Conservation (phyloP, 1,140 invertebrate species). For the Drosophila sp. region DNA sequence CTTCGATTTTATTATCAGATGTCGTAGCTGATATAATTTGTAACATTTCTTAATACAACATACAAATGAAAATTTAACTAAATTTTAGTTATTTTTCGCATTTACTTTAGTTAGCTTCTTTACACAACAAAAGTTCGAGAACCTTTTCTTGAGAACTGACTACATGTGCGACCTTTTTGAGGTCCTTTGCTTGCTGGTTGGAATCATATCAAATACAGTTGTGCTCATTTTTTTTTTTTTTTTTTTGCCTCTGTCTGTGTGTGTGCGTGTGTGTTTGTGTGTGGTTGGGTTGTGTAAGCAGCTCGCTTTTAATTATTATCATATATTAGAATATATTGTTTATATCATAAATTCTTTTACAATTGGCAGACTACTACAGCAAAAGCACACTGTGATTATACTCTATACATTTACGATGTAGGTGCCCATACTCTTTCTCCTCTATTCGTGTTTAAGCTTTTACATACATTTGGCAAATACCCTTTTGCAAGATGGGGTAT, state of each 20-base stretch:
- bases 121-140: slow-evolving; percentile 44
- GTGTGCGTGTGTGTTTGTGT: not conserved
- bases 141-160: slow-evolving; percentile 11
- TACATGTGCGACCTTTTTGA: not conserved
- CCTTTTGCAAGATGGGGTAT: not conserved
- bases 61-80: slow-evolving; percentile 55
- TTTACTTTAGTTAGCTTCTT: slow-evolving; percentile 5
- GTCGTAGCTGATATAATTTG: slow-evolving; percentile 82
- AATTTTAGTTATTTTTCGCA: slow-evolving; percentile 29
- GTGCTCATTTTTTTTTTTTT: slow-evolving; percentile 24
- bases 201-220: not conserved
- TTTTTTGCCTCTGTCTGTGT: slow-evolving; percentile 18
- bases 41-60: slow-evolving; percentile 69
- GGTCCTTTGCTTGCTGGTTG: not conserved
- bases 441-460: not conserved
- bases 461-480: not conserved
- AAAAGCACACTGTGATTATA: slow-evolving; percentile 73
- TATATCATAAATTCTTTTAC: slow-evolving; percentile 74
- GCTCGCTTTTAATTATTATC: slow-evolving; percentile 64
- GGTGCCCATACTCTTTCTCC: slow-evolving; percentile 4
- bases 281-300: slow-evolving; percentile 38
- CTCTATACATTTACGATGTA: slow-evolving; percentile 23
- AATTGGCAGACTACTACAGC: slow-evolving; percentile 79
- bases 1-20: slow-evolving; percentile 82
- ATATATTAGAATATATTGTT: slow-evolving; percentile 59